These are phyloP conservation scores for Ochropacha duplaris DNA, from an alignment of 2,888 invertebrate species.

Conservation along the genomic window DNA sequence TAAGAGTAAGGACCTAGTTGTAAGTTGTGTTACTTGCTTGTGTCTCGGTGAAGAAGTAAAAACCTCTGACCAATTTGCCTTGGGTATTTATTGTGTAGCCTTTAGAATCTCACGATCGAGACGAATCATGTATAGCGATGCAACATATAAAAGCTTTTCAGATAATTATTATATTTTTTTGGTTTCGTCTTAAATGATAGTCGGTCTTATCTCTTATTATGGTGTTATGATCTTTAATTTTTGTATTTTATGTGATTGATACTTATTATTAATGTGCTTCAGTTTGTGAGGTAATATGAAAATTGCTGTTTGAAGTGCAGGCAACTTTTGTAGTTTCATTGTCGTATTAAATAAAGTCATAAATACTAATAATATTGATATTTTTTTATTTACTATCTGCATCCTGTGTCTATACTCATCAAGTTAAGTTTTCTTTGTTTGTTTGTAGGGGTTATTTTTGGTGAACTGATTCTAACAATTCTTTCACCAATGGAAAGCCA, in stretches of 20 bases:
- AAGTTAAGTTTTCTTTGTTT: no score
- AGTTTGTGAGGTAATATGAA: conserved; percentile 75
- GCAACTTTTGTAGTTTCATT: conserved; percentile 84
- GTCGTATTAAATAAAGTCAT: conserved; percentile 80
- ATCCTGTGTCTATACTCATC: no score
- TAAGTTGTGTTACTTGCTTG: conserved; percentile 71
- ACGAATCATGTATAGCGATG: conserved; percentile 78
- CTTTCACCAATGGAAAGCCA: no score
- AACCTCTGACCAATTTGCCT: conserved; percentile 83
- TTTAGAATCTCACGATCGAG: conserved; percentile 74
- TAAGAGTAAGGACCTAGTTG: conserved; percentile 64
- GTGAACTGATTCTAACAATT: no score
- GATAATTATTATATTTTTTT: conserved; percentile 57
- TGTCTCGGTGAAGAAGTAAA: conserved; percentile 73
- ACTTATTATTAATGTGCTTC: conserved; percentile 74
- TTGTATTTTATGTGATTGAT: conserved; percentile 68
- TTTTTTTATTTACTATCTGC: conserved; percentile 32
- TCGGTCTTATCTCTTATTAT: conserved; percentile 67
- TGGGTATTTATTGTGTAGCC: conserved; percentile 82
- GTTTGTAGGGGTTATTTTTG: no score
- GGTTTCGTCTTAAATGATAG: conserved; percentile 65
- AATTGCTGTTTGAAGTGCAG: conserved; percentile 80
- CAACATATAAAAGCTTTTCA: conserved; percentile 67
- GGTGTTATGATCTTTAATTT: conserved; percentile 69
- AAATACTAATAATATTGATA: conserved; percentile 69